phyloP scores from a whole-genome alignment of 2,113 vertebrate genomes.

The Chinchilla lanigera region DNA sequence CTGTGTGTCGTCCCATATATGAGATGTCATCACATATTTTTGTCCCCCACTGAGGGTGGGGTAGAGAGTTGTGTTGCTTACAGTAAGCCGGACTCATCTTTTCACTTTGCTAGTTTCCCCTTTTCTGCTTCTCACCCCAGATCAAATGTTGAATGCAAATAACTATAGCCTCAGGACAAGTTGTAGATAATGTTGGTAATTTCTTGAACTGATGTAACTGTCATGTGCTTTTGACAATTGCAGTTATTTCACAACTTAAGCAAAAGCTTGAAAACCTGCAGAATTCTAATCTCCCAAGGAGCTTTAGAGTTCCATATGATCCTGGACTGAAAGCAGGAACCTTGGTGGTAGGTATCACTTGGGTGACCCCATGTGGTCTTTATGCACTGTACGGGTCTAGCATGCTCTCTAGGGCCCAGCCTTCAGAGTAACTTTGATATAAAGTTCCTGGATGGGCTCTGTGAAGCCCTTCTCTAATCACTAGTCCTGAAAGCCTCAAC shows the following conservation, averaged over 20 bases:
- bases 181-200: neutral
- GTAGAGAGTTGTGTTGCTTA: neutral
- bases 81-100: neutral
- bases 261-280: conserved; percentile 97
- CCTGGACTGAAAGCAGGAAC: conserved; percentile 96
- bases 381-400: neutral
- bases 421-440: neutral
- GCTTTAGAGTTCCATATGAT: conserved; percentile 97
- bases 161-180: neutral
- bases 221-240: conserved; percentile 76
- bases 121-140: neutral
- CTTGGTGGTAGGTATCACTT: conserved; percentile 90
- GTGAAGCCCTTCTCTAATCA: neutral
- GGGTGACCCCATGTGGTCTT: neutral
- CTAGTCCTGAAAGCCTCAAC: neutral
- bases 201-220: conserved; percentile 22
- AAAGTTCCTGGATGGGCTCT: neutral
- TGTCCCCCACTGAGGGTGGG: no score
- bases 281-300: conserved; percentile 91
- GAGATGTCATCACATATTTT: neutral
- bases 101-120: neutral
- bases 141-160: neutral
- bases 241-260: conserved; percentile 95
- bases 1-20: neutral
- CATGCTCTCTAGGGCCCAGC: neutral